Percentiles rank a stretch among this genome's conserved stretches.
Conservation (phyloP, 2,888 invertebrate genomes). For the Lasiommata megera region DNA sequence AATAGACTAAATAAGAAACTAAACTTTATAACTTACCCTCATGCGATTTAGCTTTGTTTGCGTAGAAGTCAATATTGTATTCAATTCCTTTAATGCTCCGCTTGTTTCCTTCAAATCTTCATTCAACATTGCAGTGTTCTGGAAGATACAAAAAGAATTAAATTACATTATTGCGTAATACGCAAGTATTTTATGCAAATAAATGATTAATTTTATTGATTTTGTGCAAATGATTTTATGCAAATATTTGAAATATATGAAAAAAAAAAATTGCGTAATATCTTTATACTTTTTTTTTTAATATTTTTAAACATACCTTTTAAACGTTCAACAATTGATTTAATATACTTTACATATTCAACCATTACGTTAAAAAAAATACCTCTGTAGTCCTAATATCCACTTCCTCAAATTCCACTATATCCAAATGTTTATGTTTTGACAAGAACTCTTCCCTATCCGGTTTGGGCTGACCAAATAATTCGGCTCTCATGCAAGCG, state of each 20-base stretch:
- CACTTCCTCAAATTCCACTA: constrained; percentile 78
- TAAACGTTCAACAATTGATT: no score
- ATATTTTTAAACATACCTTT: no score
- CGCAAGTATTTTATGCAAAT: no score
- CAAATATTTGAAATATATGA: no score
- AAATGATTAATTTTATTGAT: no score
- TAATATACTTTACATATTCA: no score
- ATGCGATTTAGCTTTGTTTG: constrained; percentile 93
- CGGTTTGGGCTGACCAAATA: constrained; percentile 87
- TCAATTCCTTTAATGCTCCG: constrained; percentile 90
- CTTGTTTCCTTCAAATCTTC: constrained; percentile 86
- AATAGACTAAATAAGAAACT: no score
- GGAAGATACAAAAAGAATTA: constrained; percentile 35
- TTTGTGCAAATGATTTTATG: no score
- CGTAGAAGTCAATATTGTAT: constrained; percentile 88
- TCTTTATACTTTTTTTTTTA: no score
- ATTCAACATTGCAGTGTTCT: constrained; percentile 70
- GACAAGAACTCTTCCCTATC: constrained; percentile 84
- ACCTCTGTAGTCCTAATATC: constrained; percentile 71
- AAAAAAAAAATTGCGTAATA: no score
- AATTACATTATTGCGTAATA: no score
- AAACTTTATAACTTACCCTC: constrained; percentile 83
- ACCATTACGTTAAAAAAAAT: constrained; percentile 16
- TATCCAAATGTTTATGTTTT: constrained; percentile 76
- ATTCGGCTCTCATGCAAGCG: constrained; percentile 89